Conservation (phyloP, 1,140 invertebrate species). For the Bactericera cockerelli region DNA sequence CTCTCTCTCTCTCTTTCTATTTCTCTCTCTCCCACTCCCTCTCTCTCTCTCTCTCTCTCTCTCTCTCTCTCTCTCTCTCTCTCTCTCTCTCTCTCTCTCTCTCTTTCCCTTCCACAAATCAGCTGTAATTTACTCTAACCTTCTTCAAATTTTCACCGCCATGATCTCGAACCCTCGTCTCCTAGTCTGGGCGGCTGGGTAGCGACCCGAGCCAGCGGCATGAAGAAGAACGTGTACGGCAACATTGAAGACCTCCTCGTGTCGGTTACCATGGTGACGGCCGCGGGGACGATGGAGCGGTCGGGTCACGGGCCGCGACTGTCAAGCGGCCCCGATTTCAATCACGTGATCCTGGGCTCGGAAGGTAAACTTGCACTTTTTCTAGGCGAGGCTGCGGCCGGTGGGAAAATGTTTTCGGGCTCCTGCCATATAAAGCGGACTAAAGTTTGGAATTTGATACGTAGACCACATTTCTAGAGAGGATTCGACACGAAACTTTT, state of each 20-base stretch:
- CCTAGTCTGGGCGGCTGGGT: slow-evolving; percentile 94
- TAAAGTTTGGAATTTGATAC: no score
- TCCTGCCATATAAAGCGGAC: no score
- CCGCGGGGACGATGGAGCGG: slow-evolving; percentile 68
- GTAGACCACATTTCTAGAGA: no score
- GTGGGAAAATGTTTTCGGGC: no score
- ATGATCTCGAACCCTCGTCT: slow-evolving; percentile 6
- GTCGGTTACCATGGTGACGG: slow-evolving; percentile 75
- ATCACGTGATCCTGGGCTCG: slow-evolving; percentile 90
- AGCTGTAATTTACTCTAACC: not conserved
- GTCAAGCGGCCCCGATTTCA: slow-evolving; percentile 88
- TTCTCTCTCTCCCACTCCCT: no score
- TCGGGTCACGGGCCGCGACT: slow-evolving; percentile 70
- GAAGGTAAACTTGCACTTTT: slow-evolving; percentile 63
- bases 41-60: no score
- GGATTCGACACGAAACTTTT: no score
- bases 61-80: not conserved
- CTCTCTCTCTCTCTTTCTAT: no score
- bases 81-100: not conserved
- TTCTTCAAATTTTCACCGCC: no score
- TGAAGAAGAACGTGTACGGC: slow-evolving; percentile 98
- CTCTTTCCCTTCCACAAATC: not conserved
- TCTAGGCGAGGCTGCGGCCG: no score
- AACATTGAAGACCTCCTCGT: slow-evolving; percentile 94
- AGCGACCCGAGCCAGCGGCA: slow-evolving; percentile 91